These are phyloP conservation scores for Steromphala cineraria DNA, from an alignment of 2,888 invertebrate species.

Conservation along the genomic window DNA sequence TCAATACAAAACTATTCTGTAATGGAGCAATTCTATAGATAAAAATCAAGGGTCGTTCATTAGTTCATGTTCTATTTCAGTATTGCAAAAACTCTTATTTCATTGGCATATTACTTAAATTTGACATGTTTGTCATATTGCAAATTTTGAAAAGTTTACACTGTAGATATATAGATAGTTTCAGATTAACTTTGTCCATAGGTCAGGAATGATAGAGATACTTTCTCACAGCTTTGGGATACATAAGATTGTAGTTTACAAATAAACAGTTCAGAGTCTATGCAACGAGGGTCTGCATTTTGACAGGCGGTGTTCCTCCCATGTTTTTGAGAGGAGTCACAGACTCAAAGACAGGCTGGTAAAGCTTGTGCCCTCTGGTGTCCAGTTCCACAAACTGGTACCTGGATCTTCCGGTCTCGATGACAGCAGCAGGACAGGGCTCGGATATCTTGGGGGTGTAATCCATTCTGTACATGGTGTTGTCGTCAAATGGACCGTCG, in stretches of 20 bases:
- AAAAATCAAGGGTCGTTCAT: no score
- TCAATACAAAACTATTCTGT: no score
- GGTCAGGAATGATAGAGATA: no score
- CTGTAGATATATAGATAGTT: not conserved
- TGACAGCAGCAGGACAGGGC: constrained; percentile 69
- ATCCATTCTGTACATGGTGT: constrained; percentile 72
- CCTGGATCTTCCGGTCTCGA: constrained; percentile 58
- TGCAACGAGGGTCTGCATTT: constrained; percentile 46
- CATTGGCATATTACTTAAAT: no score
- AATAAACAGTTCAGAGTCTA: constrained; percentile 23
- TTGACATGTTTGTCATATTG: no score
- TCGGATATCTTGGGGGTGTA: constrained; percentile 64
- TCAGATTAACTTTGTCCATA: no score
- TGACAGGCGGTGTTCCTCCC: constrained; percentile 38
- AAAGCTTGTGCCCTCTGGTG: constrained; percentile 69
- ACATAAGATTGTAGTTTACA: not conserved
- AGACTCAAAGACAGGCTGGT: constrained; percentile 55
- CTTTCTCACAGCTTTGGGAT: no score
- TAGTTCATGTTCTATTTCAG: no score
- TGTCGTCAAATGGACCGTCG: constrained; percentile 69
- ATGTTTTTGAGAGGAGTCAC: constrained; percentile 43
- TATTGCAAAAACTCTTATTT: no score
- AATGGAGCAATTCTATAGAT: no score
- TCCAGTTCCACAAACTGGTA: constrained; percentile 65
- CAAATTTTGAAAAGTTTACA: no score